These are phyloP conservation scores for Erythrocercus mccallii DNA, from an alignment of 2,113 vertebrate genomes.

Conservation along the genomic window DNA sequence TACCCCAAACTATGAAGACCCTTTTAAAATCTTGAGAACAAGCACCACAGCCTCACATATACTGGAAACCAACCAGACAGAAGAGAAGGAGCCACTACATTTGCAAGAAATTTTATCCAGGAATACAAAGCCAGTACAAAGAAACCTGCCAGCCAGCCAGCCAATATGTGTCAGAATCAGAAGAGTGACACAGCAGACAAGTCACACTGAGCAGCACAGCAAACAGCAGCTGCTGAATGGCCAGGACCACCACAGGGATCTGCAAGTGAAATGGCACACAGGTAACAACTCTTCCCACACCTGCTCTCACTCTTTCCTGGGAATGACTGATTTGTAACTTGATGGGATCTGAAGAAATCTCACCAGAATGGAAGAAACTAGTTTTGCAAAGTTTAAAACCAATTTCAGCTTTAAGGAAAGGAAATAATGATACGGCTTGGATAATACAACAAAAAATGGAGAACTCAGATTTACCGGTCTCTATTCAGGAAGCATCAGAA, in stretches of 20 bases:
- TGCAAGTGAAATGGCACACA: neutral
- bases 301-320: neutral
- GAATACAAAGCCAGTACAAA: neutral
- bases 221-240: neutral
- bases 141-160: neutral
- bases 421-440: neutral
- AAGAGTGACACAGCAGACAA: neutral
- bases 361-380: neutral
- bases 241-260: neutral
- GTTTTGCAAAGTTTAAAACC: neutral
- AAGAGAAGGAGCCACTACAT: neutral
- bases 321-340: neutral
- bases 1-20: neutral
- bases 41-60: neutral
- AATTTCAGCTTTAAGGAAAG: neutral
- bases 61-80: neutral
- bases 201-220: neutral
- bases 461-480: neutral
- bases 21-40: neutral
- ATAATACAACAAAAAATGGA: neutral
- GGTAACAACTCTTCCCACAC: neutral
- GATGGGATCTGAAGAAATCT: neutral
- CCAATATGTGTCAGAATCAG: neutral
- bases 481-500: neutral
- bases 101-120: neutral